Evolutionary conservation across 2,888 invertebrate genomes (phyloP).

Genomic region (Tillus elongatus): DNA sequence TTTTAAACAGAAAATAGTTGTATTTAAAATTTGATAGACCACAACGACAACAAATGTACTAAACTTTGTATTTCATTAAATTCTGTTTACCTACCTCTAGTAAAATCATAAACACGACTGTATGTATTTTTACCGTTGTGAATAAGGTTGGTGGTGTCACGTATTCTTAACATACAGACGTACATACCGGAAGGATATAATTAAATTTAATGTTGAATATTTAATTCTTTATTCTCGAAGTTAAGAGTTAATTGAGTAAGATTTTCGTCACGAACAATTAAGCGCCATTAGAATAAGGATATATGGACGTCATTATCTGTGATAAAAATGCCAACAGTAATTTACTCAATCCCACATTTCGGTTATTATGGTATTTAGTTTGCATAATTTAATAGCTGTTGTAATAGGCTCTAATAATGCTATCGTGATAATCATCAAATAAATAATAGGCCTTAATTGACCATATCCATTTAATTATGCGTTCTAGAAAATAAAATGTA

Average conservation of each 20-base stretch:
- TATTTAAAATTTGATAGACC: too few relatives aligned
- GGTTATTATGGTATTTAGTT: conserved; percentile 1
- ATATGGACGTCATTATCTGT: conserved; percentile 19
- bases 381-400: neutral
- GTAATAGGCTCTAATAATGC: neutral
- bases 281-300: conserved; percentile 23
- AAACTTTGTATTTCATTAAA: too few relatives aligned
- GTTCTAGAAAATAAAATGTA: too few relatives aligned
- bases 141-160: too few relatives aligned
- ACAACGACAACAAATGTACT: too few relatives aligned
- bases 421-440: too few relatives aligned
- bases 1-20: too few relatives aligned
- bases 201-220: neutral
- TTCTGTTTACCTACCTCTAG: too few relatives aligned
- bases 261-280: conserved; percentile 27
- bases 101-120: too few relatives aligned
- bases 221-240: neutral
- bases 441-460: too few relatives aligned
- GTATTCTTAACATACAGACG: conserved; percentile 1
- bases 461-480: too few relatives aligned
- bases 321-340: conserved; percentile 20
- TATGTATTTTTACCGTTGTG: too few relatives aligned
- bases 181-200: neutral
- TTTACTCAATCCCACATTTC: conserved; percentile 13
- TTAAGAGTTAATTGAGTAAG: neutral